Evolutionary conservation across 2,113 vertebrate genomes (phyloP).

Genomic region (Ondatra zibethicus): DNA sequence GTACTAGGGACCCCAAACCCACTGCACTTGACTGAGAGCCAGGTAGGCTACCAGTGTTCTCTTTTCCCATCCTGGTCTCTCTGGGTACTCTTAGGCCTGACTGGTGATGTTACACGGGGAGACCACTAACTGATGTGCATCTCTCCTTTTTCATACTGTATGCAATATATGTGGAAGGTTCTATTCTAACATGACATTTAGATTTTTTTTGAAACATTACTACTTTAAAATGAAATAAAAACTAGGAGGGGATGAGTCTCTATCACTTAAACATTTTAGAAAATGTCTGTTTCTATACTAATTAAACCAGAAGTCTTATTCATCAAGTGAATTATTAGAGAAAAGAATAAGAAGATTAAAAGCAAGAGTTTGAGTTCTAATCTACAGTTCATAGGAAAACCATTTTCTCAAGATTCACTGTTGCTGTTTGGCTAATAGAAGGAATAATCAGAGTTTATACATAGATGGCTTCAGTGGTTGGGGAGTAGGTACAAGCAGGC

Average conservation of each 20-base stretch:
- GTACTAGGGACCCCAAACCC: not conserved
- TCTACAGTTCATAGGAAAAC: not conserved
- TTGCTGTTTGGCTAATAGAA: not conserved
- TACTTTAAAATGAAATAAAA: not conserved
- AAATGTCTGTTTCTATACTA: not conserved
- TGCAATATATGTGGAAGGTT: not conserved
- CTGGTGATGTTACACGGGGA: not conserved
- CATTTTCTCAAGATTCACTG: not conserved
- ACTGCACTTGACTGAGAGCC: not conserved
- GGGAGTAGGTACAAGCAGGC: too few species aligned
- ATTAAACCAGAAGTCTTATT: not conserved
- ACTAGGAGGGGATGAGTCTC: not conserved
- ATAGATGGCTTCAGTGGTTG: not conserved
- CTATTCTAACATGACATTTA: not conserved
- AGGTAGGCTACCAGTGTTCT: not conserved
- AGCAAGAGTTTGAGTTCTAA: not conserved
- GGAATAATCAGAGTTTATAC: not conserved
- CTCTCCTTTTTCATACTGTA: not conserved
- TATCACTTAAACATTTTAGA: not conserved
- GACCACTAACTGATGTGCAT: rapidly evolving
- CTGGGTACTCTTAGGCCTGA: not conserved
- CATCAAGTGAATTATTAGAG: not conserved
- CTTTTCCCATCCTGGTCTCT: not conserved
- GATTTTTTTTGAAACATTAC: not conserved
- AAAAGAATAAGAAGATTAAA: not conserved